Conservation (phyloP, 2,888 invertebrate species). For the Leucophenga montana region DNA sequence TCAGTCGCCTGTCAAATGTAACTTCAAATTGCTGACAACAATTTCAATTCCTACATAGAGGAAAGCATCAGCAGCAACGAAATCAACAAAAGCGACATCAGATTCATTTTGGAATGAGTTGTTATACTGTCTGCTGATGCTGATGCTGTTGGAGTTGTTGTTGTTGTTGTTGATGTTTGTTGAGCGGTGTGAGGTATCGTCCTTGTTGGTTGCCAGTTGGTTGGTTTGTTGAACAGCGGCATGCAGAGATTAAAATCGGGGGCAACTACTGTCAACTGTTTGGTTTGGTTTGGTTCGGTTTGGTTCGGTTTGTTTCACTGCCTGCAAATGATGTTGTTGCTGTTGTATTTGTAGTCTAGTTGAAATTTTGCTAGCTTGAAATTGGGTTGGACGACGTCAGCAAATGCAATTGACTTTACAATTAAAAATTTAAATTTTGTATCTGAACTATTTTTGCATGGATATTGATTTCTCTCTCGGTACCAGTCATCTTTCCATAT, state of each 20-base stretch:
- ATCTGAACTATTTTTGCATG: neutral
- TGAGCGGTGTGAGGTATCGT: too few relatives aligned
- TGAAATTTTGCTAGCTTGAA: slow-evolving; percentile 2
- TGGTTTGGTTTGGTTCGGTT: too few relatives aligned
- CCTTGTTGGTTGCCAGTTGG: too few relatives aligned
- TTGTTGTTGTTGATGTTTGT: neutral
- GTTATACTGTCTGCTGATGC: neutral
- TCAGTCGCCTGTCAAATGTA: neutral
- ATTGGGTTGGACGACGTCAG: slow-evolving; percentile 17
- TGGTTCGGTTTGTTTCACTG: neutral
- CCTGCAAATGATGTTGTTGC: neutral
- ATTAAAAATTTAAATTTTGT: slow-evolving; percentile 49
- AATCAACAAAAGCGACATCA: too few relatives aligned
- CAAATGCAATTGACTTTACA: slow-evolving; percentile 55
- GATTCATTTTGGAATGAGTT: neutral
- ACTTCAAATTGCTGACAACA: slow-evolving; percentile 46
- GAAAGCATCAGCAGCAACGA: too few relatives aligned
- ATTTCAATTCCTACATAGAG: neutral
- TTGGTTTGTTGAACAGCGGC: too few relatives aligned
- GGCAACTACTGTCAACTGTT: too few relatives aligned
- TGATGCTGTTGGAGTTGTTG: neutral
- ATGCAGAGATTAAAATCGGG: too few relatives aligned
- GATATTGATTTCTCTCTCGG: too few relatives aligned
- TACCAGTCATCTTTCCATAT: too few relatives aligned
- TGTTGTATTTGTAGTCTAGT: too few relatives aligned